A percentile compares a stretch with the other conserved stretches of the same genome.
These are phyloP conservation scores for Liolophura sinensis DNA, from an alignment of 1,140 invertebrate species.

Conservation along the genomic window DNA sequence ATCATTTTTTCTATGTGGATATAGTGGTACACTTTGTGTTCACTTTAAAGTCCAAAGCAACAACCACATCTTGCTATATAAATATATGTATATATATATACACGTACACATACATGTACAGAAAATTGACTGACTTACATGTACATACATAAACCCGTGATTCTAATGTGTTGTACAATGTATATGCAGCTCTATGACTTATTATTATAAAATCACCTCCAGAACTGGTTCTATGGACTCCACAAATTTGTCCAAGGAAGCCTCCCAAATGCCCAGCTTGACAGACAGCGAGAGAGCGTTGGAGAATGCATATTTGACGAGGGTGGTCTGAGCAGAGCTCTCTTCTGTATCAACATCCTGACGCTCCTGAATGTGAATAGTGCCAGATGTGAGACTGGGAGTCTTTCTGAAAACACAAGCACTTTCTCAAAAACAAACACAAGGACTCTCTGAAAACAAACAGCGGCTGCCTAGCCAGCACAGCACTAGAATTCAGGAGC, in stretches of 20 bases:
- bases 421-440: no score
- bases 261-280: slow-evolving; percentile 91
- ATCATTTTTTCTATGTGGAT: no score
- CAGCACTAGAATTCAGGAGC: no score
- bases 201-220: slow-evolving; percentile 61
- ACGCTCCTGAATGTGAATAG: slow-evolving; percentile 22
- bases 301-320: slow-evolving; percentile 81
- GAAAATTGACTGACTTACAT: neutral
- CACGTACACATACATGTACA: neutral
- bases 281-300: slow-evolving; percentile 92
- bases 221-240: slow-evolving; percentile 81
- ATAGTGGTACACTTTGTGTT: no score
- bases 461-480: no score
- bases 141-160: neutral
- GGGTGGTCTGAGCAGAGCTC: slow-evolving; percentile 23
- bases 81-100: no score
- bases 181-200: neutral
- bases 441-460: no score
- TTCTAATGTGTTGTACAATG: slow-evolving; percentile 6
- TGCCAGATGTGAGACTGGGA: slow-evolving; percentile 16
- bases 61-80: no score
- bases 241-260: slow-evolving; percentile 78
- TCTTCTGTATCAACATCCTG: slow-evolving; percentile 2
- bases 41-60: no score
- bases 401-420: no score